Evolutionary conservation across 92 coral and sea anemone species (phyloP).

Genomic region (Blastomussa wellsi): DNA sequence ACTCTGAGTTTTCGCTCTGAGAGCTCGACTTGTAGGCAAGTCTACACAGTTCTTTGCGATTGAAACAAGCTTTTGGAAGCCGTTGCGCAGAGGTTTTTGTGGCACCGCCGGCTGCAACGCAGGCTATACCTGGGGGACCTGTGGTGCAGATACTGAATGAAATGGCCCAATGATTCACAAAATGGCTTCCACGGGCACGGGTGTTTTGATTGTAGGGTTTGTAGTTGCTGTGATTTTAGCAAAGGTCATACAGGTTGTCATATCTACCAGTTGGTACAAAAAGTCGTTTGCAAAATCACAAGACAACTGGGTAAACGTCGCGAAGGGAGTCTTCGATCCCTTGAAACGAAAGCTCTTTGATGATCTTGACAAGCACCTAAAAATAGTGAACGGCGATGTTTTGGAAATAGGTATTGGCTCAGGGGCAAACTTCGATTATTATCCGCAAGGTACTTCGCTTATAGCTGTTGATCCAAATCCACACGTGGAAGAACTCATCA

Average conservation of each 20-base stretch:
- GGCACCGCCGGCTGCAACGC: no score
- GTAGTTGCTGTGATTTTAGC: neutral
- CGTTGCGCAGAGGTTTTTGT: no score
- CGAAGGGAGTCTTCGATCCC: neutral
- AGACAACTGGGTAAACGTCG: neutral
- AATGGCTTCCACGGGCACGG: neutral
- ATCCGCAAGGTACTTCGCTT: conserved; percentile 37
- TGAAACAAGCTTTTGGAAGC: no score
- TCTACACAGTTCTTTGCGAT: no score
- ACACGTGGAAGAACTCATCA: conserved; percentile 31
- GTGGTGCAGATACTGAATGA: no score
- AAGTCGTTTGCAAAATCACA: neutral
- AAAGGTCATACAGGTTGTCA: neutral
- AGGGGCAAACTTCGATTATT: conserved; percentile 33
- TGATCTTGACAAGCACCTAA: conserved; percentile 8
- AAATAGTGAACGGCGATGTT: conserved; percentile 37
- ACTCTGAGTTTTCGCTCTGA: no score
- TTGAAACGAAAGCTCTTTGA: conserved; percentile 25
- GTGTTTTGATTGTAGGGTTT: neutral
- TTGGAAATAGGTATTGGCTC: conserved; percentile 47
- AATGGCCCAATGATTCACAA: no score
- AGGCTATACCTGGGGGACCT: no score
- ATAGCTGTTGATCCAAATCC: conserved; percentile 43
- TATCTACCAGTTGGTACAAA: conserved; percentile 16
- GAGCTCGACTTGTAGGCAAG: no score